Base-by-base conservation (phyloP, 2,888 invertebrate genomes). In the Coremacera marginata region DNA sequence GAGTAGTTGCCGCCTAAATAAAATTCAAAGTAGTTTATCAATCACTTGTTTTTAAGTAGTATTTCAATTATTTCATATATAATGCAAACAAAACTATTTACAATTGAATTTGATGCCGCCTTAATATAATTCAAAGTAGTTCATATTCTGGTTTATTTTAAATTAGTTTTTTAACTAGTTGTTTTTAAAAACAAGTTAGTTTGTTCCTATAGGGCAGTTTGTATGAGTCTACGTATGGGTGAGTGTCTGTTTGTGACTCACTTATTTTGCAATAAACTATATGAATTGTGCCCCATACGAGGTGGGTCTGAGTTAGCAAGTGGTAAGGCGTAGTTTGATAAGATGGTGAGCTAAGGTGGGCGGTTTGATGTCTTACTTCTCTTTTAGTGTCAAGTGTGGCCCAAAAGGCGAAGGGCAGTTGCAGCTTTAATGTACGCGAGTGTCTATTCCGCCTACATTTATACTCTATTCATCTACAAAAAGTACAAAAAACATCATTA, bases 381-480 rank as follows among this genome's bases (percentile, higher is more conserved):
- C 19, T 68, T 52, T 51, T 44, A 19, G 70, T 71, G 70, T 71
- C 70, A 71, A 71, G 52, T 71, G 22, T 57, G 57, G 22, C 34
- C 44, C 57, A 16, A 25, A 44, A 71, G 60, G 44, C 37, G 71
- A 71, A 71, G 71, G 60, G 37, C 71, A 71, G n/a, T 25, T 60
- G n/a, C 25, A 49, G 22, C 34, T 44, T 34, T 37, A 2, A 8
- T 37, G 34, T 37, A 7, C 37, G 19, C 31, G 2, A 37, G 7
- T 14, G 22, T 51, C 19, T n/a, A 49, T 68, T 49, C 25, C 25
- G 49, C 25, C 67, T 51, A 49, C 22, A 44, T 37, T 44, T 44
- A 11, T 44, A 44, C 11, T 44, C 11, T 44, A 44, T 68, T 68
- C 51, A 68, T 51, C 49, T 37, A 22, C 11, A 67, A 67, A 44